phyloP scores from a whole-genome alignment of 2,797 vertebrate species.

The Sciaenops ocellatus region DNA sequence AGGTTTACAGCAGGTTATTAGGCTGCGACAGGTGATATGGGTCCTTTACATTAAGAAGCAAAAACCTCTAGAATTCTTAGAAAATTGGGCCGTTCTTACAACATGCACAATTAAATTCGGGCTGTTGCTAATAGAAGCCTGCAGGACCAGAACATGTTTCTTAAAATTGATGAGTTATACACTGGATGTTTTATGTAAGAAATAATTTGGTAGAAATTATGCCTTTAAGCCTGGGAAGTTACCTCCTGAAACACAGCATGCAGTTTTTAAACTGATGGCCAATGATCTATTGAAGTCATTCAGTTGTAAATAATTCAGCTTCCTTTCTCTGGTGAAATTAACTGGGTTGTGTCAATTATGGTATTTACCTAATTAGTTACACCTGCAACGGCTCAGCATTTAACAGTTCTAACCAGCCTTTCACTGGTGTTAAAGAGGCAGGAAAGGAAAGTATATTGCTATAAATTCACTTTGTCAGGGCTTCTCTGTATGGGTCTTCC shows the following conservation, averaged over 20 bases:
- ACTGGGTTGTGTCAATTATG: constrained; percentile 68
- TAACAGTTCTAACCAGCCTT: constrained; percentile 52
- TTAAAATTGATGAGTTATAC: constrained; percentile 46
- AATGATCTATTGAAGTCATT: constrained; percentile 61
- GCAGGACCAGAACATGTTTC: constrained; percentile 23
- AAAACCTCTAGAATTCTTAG: neutral
- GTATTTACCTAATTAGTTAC: constrained; percentile 71
- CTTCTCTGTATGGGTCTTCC: constrained; percentile 29
- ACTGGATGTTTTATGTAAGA: constrained; percentile 45
- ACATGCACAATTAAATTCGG: constrained; percentile 25
- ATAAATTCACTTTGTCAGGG: constrained; percentile 41
- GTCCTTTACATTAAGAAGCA: constrained; percentile 8
- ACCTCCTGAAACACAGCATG: constrained; percentile 30
- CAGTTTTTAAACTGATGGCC: constrained; percentile 56
- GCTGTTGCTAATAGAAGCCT: constrained; percentile 31
- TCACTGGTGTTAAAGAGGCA: constrained; percentile 31
- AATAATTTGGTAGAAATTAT: constrained; percentile 40
- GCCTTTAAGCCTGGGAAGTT: constrained; percentile 39
- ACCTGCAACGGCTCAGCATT: constrained; percentile 54
- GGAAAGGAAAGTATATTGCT: constrained; percentile 25
- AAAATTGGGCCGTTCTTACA: constrained; percentile 13
- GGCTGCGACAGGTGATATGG: neutral
- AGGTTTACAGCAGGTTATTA: neutral
- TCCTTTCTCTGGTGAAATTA: constrained; percentile 63
- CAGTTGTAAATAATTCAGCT: constrained; percentile 69